phyloP scores from a whole-genome alignment of 1,140 invertebrate genomes.

The Holcopasites calliopsidis region DNA sequence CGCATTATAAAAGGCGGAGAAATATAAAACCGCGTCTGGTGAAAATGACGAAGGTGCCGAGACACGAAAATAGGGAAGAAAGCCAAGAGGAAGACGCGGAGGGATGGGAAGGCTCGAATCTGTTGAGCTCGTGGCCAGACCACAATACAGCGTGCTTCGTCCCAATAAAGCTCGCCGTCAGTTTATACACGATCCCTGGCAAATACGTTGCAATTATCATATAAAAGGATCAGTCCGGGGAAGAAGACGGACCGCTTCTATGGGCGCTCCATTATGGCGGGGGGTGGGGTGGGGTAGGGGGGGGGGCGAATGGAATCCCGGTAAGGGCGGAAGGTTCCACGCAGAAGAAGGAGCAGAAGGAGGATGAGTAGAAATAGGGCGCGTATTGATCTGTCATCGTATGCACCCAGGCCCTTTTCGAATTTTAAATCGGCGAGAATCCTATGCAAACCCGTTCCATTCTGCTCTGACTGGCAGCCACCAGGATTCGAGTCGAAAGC shows the following conservation, averaged over 20 bases:
- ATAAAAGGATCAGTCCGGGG: slow-evolving; percentile 71
- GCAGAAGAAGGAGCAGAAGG: slow-evolving; percentile 5
- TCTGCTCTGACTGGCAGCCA: slow-evolving; percentile 30
- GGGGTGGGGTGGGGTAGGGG: slow-evolving; percentile 4
- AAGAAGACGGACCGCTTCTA: slow-evolving; percentile 55
- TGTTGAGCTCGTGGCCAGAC: slow-evolving; percentile 39
- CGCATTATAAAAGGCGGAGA: not conserved
- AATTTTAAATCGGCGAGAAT: slow-evolving; percentile 63
- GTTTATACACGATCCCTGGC: slow-evolving; percentile 67
- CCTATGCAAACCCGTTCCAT: slow-evolving; percentile 56
- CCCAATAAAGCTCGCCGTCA: slow-evolving; percentile 62
- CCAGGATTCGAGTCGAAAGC: not conserved
- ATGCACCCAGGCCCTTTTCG: slow-evolving; percentile 51
- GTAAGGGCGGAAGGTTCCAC: slow-evolving; percentile 32
- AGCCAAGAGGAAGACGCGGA: not conserved
- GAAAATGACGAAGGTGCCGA: not conserved
- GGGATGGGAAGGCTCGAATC: slow-evolving; percentile 44
- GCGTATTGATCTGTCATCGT: slow-evolving; percentile 64
- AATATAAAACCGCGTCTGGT: not conserved
- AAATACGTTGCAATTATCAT: slow-evolving; percentile 75
- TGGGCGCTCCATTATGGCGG: slow-evolving; percentile 54
- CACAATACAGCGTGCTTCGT: slow-evolving; percentile 55
- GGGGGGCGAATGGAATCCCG: slow-evolving; percentile 51
- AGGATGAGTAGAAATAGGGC: slow-evolving; percentile 24
- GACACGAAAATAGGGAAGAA: not conserved